Evolutionary conservation across 2,888 invertebrate species (phyloP).

Genomic region (Diarsia brunnea): DNA sequence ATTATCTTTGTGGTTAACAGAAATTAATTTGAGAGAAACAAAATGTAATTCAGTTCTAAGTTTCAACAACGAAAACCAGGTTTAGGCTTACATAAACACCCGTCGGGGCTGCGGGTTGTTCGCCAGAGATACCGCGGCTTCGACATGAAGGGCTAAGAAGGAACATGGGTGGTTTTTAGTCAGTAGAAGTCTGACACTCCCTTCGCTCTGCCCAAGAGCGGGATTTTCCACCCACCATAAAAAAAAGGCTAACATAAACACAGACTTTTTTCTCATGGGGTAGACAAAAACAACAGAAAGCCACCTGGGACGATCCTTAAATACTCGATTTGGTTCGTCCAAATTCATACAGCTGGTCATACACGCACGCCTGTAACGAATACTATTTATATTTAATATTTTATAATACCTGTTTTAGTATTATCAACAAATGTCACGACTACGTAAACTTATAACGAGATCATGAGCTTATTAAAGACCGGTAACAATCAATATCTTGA

Average conservation of each 20-base stretch:
- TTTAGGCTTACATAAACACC: not conserved
- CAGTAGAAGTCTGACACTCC: no score
- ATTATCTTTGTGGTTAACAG: conserved; percentile 8
- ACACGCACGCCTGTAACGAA: not conserved
- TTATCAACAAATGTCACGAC: not conserved
- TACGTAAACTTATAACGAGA: not conserved
- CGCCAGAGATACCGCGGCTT: no score
- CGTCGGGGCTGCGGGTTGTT: no score
- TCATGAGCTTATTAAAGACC: conserved; percentile 9
- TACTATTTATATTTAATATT: not conserved
- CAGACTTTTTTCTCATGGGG: not conserved
- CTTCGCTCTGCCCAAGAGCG: no score
- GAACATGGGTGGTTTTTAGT: no score
- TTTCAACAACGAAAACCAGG: not conserved
- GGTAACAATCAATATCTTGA: conserved; percentile 37
- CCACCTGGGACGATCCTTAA: not conserved
- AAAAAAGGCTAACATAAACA: not conserved
- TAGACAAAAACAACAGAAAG: not conserved
- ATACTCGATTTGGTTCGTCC: not conserved
- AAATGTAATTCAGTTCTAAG: not conserved
- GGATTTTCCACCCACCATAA: no score
- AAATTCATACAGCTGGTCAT: not conserved
- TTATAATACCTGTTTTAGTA: not conserved
- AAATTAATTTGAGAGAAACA: conserved; percentile 2
- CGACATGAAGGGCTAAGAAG: no score